These are phyloP conservation scores for Tympanuchus pallidicinctus DNA, from an alignment of 2,113 vertebrate genomes.

Conservation along the genomic window DNA sequence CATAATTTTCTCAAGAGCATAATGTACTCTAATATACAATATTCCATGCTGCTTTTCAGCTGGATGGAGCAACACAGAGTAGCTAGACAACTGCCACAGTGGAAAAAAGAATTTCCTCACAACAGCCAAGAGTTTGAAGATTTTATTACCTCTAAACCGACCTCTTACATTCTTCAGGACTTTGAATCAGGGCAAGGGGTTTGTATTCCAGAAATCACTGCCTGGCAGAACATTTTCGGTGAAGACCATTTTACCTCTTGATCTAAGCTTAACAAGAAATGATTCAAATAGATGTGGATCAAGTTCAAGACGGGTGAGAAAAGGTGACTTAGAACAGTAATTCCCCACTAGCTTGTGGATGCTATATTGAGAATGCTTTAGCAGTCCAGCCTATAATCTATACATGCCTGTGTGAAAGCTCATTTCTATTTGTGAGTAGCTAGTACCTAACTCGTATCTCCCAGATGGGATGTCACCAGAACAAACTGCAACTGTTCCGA, in stretches of 20 bases:
- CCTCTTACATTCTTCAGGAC: not conserved
- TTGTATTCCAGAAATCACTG: not conserved
- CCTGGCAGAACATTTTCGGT: not conserved
- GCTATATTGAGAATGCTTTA: not conserved
- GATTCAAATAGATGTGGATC: not conserved
- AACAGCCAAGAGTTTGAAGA: not conserved
- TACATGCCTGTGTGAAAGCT: not conserved
- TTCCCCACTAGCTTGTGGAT: not conserved
- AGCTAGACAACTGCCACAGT: not conserved
- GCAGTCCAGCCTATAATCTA: not conserved
- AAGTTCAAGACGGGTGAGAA: not conserved
- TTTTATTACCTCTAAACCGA: not conserved
- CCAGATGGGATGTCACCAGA: not conserved
- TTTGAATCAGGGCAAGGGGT: not conserved
- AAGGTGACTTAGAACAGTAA: not conserved
- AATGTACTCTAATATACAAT: not conserved
- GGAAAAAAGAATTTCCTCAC: constrained; percentile 21
- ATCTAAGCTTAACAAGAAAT: not conserved
- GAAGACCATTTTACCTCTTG: not conserved
- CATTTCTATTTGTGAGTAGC: not conserved
- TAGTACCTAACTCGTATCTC: not conserved
- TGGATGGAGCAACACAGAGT: not conserved
- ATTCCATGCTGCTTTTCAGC: not conserved
- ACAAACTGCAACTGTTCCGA: not conserved
- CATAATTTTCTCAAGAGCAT: constrained; percentile 10